A percentile compares a stretch with the other conserved stretches of the same genome.
Conservation (phyloP, 2,797 vertebrate species). For the Megaceryle alcyon region DNA sequence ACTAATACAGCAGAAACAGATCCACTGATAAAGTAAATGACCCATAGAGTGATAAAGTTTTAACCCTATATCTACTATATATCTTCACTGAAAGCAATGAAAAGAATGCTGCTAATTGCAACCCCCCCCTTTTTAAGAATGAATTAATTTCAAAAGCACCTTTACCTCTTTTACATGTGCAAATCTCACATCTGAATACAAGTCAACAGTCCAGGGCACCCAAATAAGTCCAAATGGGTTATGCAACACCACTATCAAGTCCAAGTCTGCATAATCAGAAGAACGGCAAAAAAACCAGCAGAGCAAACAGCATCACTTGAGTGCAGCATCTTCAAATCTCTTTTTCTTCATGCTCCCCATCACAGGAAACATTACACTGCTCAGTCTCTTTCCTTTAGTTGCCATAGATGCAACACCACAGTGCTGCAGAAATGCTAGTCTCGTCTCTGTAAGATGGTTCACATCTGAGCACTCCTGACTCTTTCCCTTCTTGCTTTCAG, state of each 20-base stretch:
- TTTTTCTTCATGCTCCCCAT: neutral
- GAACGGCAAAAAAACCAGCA: neutral
- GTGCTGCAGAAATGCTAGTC: neutral
- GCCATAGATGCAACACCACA: neutral
- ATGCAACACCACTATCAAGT: neutral
- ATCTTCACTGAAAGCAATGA: neutral
- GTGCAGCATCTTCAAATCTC: neutral
- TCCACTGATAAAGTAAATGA: neutral
- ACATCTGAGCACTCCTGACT: neutral
- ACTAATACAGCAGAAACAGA: neutral
- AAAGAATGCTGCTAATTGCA: neutral
- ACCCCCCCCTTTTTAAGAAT: neutral
- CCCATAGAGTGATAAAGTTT: neutral
- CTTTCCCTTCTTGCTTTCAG: neutral
- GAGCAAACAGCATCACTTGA: neutral
- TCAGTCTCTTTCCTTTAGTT: neutral
- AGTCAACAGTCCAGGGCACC: neutral
- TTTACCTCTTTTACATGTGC: neutral
- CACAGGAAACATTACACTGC: neutral
- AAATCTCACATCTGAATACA: neutral
- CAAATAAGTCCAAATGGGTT: neutral
- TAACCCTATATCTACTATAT: neutral
- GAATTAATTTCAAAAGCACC: neutral
- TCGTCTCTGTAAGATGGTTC: neutral
- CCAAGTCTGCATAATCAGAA: neutral